These are phyloP conservation scores for Phengaris alcon DNA, from an alignment of 2,888 invertebrate species.

Conservation along the genomic window DNA sequence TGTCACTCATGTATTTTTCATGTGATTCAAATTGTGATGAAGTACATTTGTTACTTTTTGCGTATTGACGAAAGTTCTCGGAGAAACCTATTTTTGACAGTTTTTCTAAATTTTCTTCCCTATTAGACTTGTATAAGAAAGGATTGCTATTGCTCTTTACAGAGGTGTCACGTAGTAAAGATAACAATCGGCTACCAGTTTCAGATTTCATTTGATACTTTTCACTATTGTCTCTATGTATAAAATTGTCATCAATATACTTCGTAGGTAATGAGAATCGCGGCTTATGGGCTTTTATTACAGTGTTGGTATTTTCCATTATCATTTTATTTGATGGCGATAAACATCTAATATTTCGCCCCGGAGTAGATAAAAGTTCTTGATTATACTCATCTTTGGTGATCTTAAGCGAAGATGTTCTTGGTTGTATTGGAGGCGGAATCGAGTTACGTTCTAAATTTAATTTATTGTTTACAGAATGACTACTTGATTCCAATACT, in stretches of 20 bases:
- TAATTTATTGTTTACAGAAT: conserved; percentile 30
- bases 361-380: conserved; percentile 79
- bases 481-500: neutral
- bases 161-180: conserved; percentile 79
- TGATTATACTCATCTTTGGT: conserved; percentile 64
- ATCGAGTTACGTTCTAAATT: conserved; percentile 45
- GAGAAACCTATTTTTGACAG: conserved; percentile 42
- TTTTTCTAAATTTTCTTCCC: conserved; percentile 47
- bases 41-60: neutral
- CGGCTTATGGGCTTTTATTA: conserved; percentile 74
- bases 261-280: conserved; percentile 54
- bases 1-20: conserved; percentile 32
- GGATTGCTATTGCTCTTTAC: conserved; percentile 56
- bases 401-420: conserved; percentile 67
- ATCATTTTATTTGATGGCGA: conserved; percentile 85
- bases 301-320: conserved; percentile 75
- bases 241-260: neutral
- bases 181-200: conserved; percentile 80
- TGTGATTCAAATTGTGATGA: conserved; percentile 19
- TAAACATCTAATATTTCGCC: conserved; percentile 82
- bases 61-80: conserved; percentile 12
- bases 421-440: conserved; percentile 68
- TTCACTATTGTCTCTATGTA: neutral
- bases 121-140: conserved; percentile 40
- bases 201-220: conserved; percentile 68